Base-by-base conservation (phyloP, 2,888 invertebrate species). In the Sarcophaga caerulescens region DNA sequence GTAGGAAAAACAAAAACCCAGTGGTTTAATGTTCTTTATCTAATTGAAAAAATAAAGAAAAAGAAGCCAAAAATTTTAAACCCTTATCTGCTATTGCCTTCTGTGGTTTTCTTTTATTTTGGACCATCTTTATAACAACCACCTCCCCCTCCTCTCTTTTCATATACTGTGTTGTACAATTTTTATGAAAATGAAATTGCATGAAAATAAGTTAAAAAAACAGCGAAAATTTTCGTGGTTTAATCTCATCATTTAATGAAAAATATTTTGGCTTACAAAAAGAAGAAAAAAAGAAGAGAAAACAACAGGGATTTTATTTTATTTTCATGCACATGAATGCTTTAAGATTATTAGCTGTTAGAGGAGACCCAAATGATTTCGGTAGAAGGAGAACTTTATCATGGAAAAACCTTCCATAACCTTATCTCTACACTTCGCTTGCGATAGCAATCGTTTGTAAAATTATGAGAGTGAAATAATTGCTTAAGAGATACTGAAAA, bases 101-200 rank as follows among this genome's bases (percentile, higher is more conserved):
- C 81, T 85, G 75, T 82, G 73, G 81, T 65, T 85, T 84, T 78
- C 79, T 81, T 85, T 88, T 83, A 73, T 89, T 88, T 89, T 89
- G 86, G 87, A 88, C 87, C 84, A 82, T 85, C 88, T 89, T 90
- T 88, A 57, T 74, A 44, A 23, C n/a, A n/a, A n/a, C n/a, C n/a
- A n/a, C n/a, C n/a, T 35, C 5, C 19, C 1, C 17, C 47, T 8
- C 63, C 47, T 45, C 57, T 25, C 35, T 21, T 8, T 25, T 63
- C n/a, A 12, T 17, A 62, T 57, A 17, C 52, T 52, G 52, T 17
- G 4, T 1, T 0, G 4, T 1, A 3, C 17, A 52, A 52, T 52
- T 52, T 52, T 52, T 52, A 52, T 52, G 17, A 52, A 52, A 47
- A 14, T 17, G 44, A 14, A n/a, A 62, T 12, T 25, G 8, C n/a